Percentiles rank a stretch among this genome's conserved stretches.
Conservation (phyloP, 2,888 invertebrate genomes). For the Sinelater perroti region DNA sequence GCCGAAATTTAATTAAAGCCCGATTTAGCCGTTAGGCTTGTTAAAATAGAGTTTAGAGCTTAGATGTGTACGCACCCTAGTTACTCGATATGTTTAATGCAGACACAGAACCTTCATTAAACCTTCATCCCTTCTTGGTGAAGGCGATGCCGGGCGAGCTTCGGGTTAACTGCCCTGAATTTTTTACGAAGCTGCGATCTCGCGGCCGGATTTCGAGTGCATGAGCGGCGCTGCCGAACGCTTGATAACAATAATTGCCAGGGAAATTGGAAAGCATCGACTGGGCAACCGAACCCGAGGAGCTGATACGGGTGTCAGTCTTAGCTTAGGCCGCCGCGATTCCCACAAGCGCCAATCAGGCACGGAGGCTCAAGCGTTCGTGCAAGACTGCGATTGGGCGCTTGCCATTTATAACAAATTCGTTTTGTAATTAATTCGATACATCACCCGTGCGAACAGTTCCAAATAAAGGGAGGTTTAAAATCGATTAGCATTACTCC, state of each 20-base stretch:
- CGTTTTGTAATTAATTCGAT: no score
- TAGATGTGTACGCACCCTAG: constrained; percentile 25
- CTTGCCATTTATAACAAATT: no score
- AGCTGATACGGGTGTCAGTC: constrained; percentile 8
- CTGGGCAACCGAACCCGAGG: constrained; percentile 6
- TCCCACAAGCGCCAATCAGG: background rate
- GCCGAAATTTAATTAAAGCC: constrained; percentile 23
- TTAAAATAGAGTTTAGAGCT: constrained; percentile 25
- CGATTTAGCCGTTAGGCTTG: constrained; percentile 22
- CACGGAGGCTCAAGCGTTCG: background rate
- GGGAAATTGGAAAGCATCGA: constrained; percentile 16
- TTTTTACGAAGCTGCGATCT: constrained; percentile 17
- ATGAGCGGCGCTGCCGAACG: constrained; percentile 1
- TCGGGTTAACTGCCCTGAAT: constrained; percentile 11
- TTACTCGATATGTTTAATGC: constrained; percentile 28
- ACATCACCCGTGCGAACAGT: no score
- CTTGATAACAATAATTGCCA: constrained; percentile 21
- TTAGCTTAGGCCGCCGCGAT: background rate
- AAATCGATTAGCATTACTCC: no score
- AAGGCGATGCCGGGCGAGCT: constrained; percentile 12
- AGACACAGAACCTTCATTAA: constrained; percentile 27
- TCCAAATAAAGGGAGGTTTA: no score
- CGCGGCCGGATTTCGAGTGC: constrained; percentile 11
- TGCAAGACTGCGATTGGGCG: no score
- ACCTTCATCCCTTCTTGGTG: constrained; percentile 25